Percentiles rank a stretch among this genome's conserved stretches.
Conservation (phyloP, 64 coral and sea anemone species). For the Stylophora pistillata region DNA sequence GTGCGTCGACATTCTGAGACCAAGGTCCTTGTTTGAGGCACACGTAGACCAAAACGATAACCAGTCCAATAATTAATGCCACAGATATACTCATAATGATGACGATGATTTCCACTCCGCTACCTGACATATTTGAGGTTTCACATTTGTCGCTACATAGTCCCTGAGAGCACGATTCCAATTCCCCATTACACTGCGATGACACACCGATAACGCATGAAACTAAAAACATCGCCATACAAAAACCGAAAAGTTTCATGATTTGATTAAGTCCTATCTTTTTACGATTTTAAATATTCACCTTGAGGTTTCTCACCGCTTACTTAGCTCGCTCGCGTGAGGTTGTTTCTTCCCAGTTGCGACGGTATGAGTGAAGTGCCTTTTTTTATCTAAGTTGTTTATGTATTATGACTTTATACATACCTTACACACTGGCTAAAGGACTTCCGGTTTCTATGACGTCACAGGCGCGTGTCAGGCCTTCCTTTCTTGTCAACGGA, state of each 20-base stretch:
- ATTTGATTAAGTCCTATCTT: background rate
- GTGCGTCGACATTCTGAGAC: background rate
- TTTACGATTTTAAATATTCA: background rate
- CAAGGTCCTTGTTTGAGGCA: conserved; percentile 22
- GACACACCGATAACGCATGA: background rate
- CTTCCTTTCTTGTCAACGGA: background rate
- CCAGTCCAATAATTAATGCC: conserved; percentile 15
- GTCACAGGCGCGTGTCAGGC: conserved; percentile 5
- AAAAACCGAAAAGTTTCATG: background rate
- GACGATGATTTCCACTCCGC: conserved; percentile 20
- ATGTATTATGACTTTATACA: background rate
- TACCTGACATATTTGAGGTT: background rate
- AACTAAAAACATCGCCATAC: background rate
- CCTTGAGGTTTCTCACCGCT: too few species aligned
- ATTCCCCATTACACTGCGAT: background rate
- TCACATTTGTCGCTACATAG: conserved; percentile 4
- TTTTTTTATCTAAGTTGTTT: background rate
- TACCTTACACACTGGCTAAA: background rate
- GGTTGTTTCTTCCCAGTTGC: background rate
- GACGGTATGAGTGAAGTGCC: background rate
- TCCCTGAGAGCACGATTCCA: background rate
- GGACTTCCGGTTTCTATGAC: conserved; percentile 24
- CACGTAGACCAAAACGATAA: conserved; percentile 27
- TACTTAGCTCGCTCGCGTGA: background rate
- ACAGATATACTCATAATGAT: conserved; percentile 32